Evolutionary conservation across 2,888 invertebrate genomes (phyloP).

Genomic region (Gandaritis pyraliata): DNA sequence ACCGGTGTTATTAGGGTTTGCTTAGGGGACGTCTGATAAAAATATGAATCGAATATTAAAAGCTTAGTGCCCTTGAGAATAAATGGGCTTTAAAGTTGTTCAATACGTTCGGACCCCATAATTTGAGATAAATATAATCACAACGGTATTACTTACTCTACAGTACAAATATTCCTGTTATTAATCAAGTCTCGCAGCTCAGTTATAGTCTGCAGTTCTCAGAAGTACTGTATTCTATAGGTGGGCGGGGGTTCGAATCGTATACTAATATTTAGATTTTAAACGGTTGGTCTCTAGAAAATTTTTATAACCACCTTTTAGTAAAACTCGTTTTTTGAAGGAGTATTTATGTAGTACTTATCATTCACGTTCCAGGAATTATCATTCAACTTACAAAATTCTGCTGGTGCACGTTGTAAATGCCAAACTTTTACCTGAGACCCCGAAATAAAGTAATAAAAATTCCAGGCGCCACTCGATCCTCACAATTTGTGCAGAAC

Average conservation of each 20-base stretch:
- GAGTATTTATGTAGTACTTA: too few species aligned
- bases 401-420: too few species aligned
- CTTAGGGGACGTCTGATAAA: conserved; percentile 59
- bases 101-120: conserved; percentile 25
- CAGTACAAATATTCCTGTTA: conserved; percentile 7
- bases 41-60: conserved; percentile 56
- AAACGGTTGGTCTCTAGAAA: too few species aligned
- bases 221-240: too few species aligned
- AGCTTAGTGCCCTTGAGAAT: conserved; percentile 36
- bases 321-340: too few species aligned
- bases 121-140: conserved; percentile 25
- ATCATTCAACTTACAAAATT: too few species aligned
- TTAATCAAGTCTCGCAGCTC: not conserved
- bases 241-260: too few species aligned
- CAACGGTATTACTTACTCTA: conserved; percentile 1
- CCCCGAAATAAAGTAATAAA: conserved; percentile 31
- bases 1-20: conserved; percentile 53
- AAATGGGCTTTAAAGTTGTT: conserved; percentile 30
- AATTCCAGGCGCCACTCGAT: conserved; percentile 43
- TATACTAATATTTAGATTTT: too few species aligned
- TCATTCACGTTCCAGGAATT: too few species aligned
- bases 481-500: conserved; percentile 46
- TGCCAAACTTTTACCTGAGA: conserved; percentile 29
- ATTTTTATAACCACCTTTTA: too few species aligned
- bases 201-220: too few species aligned